Base-by-base conservation (phyloP, 2,113 vertebrate species). In the Rhinogobius similis region DNA sequence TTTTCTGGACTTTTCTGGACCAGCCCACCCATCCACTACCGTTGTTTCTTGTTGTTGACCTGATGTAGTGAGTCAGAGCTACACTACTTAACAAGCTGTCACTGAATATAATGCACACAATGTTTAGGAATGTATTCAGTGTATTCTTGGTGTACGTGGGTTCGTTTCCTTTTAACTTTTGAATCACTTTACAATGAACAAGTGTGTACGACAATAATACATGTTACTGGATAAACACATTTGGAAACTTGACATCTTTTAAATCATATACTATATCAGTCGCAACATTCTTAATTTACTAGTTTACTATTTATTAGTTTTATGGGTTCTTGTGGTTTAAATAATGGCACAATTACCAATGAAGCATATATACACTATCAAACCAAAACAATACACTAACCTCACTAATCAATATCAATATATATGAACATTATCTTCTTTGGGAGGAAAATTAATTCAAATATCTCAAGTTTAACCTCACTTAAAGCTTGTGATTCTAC, bases 121-220 rank as follows among this genome's bases (percentile, higher is more conserved):
- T 36, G 46, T 36, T 29, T 36, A 73, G 55, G 63, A 71, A 39
- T 70, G 73, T 73, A 52, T 46, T 13, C 10, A 63, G 43, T 83
- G 82, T 89, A 73, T 83, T 86, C 73, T 78, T 86, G 74, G 83
- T 77, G 75, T 61, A 16, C 1, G 72, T 78, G 63, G 66, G 69
- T 82, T 85, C 70, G 83, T 89, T 90, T 91, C 83, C 86, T 87
- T 62, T 68, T 76, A 62, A 67, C 52, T 24, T 84, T 69, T 86
- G 80, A 85, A 82, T 86, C 82, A 81, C 73, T 27, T 64, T 1
- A 70, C 70, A 66, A 74, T 58, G 85, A 78, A 84, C 55, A 75
- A 77, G 74, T 4, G 2, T 11, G 18, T 61, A 3, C 18, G 11
- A 3, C n/a, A 24, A 23, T 23, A 61, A 61, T 11, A 36, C 18